Conservation (phyloP, 2,888 invertebrate species). For the Campaea margaritaria region DNA sequence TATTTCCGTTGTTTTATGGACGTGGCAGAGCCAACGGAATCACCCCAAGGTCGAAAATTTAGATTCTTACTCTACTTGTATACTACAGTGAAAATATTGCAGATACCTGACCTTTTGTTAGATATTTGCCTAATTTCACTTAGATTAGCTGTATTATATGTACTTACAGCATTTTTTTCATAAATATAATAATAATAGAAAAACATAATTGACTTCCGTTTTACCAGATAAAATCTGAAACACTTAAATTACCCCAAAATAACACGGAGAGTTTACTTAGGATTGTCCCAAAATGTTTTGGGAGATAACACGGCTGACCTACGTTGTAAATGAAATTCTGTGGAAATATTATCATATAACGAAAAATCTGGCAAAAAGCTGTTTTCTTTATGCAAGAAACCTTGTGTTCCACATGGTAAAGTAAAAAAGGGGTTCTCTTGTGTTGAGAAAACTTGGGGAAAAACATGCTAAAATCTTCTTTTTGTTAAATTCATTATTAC, state of each 20-base stretch:
- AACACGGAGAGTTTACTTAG: constrained; percentile 24
- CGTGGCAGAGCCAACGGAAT: no score
- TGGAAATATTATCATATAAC: constrained; percentile 10
- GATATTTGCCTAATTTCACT: no score
- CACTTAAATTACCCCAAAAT: constrained; percentile 20
- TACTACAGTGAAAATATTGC: no score
- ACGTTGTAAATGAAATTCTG: constrained; percentile 10
- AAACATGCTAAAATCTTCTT: not conserved
- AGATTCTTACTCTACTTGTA: no score
- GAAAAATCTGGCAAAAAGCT: constrained; percentile 1
- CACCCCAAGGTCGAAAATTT: no score
- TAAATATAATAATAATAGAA: no score
- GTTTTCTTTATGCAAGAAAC: constrained; percentile 2
- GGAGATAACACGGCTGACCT: constrained; percentile 14
- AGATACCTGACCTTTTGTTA: no score
- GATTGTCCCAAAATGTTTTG: constrained; percentile 14
- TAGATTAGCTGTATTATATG: no score
- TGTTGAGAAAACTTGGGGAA: no score
- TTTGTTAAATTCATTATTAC: not conserved
- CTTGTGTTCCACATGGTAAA: not conserved
- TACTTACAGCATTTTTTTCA: no score
- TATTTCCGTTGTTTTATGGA: no score
- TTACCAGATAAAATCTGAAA: constrained; percentile 10
- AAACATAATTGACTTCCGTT: not conserved
- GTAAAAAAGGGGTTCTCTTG: not conserved